Evolutionary conservation across 2,888 invertebrate species (phyloP).

Genomic region (Melinaea menophilus): DNA sequence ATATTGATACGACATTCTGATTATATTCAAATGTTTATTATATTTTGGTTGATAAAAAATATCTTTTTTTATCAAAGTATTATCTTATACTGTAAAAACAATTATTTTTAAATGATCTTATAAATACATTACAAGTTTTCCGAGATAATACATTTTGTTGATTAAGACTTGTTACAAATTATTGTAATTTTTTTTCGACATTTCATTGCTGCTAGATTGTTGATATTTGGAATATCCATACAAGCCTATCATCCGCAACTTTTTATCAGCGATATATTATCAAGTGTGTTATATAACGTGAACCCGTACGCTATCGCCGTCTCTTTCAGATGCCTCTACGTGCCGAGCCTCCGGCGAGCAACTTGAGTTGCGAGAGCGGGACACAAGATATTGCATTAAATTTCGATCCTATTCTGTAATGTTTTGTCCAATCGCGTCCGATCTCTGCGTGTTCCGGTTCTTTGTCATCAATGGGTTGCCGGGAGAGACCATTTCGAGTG

Average conservation of each 20-base stretch:
- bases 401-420: conserved; percentile 74
- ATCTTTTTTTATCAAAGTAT: no score
- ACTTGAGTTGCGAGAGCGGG: conserved; percentile 47
- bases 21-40: no score
- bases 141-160: background rate
- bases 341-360: conserved; percentile 23
- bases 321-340: conserved; percentile 26
- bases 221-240: conserved; percentile 45
- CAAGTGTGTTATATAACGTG: conserved; percentile 70
- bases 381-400: conserved; percentile 63
- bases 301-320: conserved; percentile 43
- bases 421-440: conserved; percentile 79
- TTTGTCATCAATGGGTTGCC: conserved; percentile 85
- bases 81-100: no score
- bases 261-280: conserved; percentile 76
- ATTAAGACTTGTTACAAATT: no score
- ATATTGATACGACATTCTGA: background rate
- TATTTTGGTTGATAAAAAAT: no score
- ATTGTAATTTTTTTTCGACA: background rate
- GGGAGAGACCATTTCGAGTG: conserved; percentile 78
- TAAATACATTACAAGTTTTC: no score
- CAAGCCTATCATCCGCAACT: conserved; percentile 51
- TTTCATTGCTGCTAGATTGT: background rate
- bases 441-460: conserved; percentile 80
- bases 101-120: no score